Evolutionary conservation across 2,113 vertebrate species (phyloP).

Genomic region (Ctenomys sociabilis): DNA sequence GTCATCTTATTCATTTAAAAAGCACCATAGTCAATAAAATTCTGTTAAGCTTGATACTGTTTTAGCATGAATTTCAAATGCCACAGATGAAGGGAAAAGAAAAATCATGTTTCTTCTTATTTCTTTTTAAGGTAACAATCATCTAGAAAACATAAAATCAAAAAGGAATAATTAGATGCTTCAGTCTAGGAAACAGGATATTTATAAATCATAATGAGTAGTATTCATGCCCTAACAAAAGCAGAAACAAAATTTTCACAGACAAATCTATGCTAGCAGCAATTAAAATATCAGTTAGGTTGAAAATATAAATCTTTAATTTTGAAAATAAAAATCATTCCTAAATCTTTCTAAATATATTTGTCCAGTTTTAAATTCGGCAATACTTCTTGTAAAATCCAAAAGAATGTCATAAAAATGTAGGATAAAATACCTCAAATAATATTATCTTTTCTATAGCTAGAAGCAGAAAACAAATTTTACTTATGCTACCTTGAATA

Average conservation of each 20-base stretch:
- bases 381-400: constrained; percentile 58
- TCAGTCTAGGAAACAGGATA: neutral
- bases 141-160: constrained; percentile 17
- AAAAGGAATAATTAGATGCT: neutral
- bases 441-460: constrained; percentile 70
- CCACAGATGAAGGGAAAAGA: neutral
- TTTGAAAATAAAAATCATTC: constrained; percentile 45
- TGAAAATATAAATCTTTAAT: constrained; percentile 48
- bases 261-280: neutral
- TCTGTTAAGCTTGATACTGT: neutral
- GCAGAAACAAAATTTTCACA: neutral
- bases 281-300: constrained; percentile 42
- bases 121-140: constrained; percentile 36
- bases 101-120: neutral
- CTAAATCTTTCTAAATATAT: constrained; percentile 56
- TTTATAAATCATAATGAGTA: constrained; percentile 23
- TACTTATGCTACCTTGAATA: constrained; percentile 64
- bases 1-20: constrained; percentile 22
- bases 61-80: constrained; percentile 23
- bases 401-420: constrained; percentile 65
- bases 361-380: constrained; percentile 71
- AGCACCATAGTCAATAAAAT: neutral
- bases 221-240: neutral
- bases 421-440: constrained; percentile 71
- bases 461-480: constrained; percentile 67